Percentiles rank a stretch among this genome's conserved stretches.
These are phyloP conservation scores for Drosophila ustulata DNA, from an alignment of 2,888 invertebrate genomes.

Conservation along the genomic window DNA sequence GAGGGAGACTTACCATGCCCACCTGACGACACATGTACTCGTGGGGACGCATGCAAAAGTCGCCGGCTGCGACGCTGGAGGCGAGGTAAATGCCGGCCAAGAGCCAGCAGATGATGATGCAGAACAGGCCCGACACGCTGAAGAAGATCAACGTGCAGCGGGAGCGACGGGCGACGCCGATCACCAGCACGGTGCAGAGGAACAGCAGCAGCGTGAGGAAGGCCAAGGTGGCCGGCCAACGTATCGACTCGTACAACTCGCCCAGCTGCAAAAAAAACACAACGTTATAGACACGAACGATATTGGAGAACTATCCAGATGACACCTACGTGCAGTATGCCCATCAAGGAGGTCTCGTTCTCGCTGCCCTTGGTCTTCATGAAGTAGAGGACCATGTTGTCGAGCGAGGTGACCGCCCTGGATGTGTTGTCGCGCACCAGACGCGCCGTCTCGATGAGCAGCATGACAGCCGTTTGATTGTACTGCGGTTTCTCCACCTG, in stretches of 20 bases:
- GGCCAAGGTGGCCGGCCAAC: conserved; percentile 85
- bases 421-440: conserved; percentile 90
- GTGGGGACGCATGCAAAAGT: conserved; percentile 94
- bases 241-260: conserved; percentile 84
- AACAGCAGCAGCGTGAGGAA: conserved; percentile 84
- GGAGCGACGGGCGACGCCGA: conserved; percentile 86
- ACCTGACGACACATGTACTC: conserved; percentile 85
- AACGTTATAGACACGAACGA: not conserved
- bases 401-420: conserved; percentile 87
- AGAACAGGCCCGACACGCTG: conserved; percentile 91
- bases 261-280: conserved; percentile 74
- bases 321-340: conserved; percentile 82
- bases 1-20: conserved; percentile 82
- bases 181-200: conserved; percentile 84
- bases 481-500: conserved; percentile 91
- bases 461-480: conserved; percentile 91
- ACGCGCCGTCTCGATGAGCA: conserved; percentile 89
- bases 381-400: conserved; percentile 85
- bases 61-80: conserved; percentile 93
- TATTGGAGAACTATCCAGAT: not conserved
- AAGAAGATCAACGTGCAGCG: conserved; percentile 95
- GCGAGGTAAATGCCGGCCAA: conserved; percentile 94
- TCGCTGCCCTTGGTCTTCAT: conserved; percentile 84
- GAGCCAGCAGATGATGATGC: conserved; percentile 90
- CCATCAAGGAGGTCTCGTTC: conserved; percentile 84